Percentiles rank a stretch among this genome's conserved stretches.
phyloP scores from a whole-genome alignment of 2,888 invertebrate species.

The Eledona agricola region DNA sequence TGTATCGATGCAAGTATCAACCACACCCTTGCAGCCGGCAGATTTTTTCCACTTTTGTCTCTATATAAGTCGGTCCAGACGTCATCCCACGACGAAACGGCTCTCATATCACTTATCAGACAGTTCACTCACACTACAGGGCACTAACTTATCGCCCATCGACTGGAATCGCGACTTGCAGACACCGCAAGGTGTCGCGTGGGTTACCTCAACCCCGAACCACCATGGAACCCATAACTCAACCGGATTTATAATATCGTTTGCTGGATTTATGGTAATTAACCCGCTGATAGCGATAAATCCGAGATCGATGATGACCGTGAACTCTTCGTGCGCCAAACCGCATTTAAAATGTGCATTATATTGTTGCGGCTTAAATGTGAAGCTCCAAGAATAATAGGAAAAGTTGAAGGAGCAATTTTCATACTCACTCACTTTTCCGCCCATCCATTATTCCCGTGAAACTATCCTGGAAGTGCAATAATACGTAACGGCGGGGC shows the following conservation, averaged over 20 bases:
- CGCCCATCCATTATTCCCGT: slow-evolving; percentile 11
- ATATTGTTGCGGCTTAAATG: no score
- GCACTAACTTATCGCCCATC: slow-evolving; percentile 51
- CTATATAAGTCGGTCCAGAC: slow-evolving; percentile 35
- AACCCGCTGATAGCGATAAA: slow-evolving; percentile 38
- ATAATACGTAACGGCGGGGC: slow-evolving; percentile 17
- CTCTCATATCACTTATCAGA: slow-evolving; percentile 42
- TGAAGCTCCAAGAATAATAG: slow-evolving; percentile 24
- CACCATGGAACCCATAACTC: slow-evolving; percentile 28
- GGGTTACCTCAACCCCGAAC: slow-evolving; percentile 40
- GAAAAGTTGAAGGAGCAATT: slow-evolving; percentile 26
- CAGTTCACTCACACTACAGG: slow-evolving; percentile 40
- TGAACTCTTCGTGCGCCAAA: slow-evolving; percentile 22
- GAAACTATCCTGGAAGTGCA: slow-evolving; percentile 16
- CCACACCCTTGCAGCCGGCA: slow-evolving; percentile 16
- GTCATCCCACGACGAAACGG: slow-evolving; percentile 26
- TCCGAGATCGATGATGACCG: slow-evolving; percentile 20
- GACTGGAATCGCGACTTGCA: slow-evolving; percentile 44
- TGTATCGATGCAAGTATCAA: slow-evolving; percentile 14
- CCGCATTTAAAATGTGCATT: no score
- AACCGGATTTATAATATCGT: slow-evolving; percentile 40
- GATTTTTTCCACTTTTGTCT: slow-evolving; percentile 21
- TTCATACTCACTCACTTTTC: slow-evolving; percentile 5
- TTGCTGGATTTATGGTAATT: slow-evolving; percentile 44
- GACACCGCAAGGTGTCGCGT: slow-evolving; percentile 47